These are phyloP conservation scores for Epirrita christyi DNA, from an alignment of 2,888 invertebrate species.

Conservation along the genomic window DNA sequence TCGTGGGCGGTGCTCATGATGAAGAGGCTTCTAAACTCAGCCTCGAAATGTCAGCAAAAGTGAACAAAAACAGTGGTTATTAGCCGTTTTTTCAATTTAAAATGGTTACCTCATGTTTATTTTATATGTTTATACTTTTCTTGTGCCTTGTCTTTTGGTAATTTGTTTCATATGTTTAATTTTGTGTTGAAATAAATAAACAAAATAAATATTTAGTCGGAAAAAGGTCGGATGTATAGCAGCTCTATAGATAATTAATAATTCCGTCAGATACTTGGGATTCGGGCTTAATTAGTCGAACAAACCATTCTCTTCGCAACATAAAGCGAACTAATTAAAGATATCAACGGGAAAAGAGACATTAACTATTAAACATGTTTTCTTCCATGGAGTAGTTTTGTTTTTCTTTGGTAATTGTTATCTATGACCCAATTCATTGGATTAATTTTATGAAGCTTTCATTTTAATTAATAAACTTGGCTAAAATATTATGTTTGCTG, in stretches of 20 bases:
- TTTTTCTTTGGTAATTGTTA: conserved; percentile 1
- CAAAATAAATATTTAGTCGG: no score
- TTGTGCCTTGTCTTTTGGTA: no score
- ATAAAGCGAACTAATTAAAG: conserved; percentile 31
- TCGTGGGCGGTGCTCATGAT: no score
- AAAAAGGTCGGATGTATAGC: neutral
- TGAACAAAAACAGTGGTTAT: no score
- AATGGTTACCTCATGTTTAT: no score
- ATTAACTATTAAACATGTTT: conserved; percentile 18
- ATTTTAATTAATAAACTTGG: neutral
- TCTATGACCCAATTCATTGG: neutral
- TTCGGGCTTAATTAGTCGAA: conserved; percentile 31
- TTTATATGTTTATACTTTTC: no score
- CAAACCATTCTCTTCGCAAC: conserved; percentile 32
- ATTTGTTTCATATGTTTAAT: no score
- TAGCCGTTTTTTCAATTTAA: no score
- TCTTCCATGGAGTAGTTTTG: conserved; percentile 5
- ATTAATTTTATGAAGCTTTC: neutral
- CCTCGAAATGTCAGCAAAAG: no score
- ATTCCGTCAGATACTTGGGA: conserved; percentile 29
- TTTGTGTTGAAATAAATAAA: no score
- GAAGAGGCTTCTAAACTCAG: no score
- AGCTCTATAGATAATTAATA: conserved; percentile 26
- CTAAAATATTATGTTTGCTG: no score
- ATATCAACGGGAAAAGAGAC: conserved; percentile 25